phyloP scores from a whole-genome alignment of 2,888 invertebrate species.

The Dasysyrphus tricinctus region DNA sequence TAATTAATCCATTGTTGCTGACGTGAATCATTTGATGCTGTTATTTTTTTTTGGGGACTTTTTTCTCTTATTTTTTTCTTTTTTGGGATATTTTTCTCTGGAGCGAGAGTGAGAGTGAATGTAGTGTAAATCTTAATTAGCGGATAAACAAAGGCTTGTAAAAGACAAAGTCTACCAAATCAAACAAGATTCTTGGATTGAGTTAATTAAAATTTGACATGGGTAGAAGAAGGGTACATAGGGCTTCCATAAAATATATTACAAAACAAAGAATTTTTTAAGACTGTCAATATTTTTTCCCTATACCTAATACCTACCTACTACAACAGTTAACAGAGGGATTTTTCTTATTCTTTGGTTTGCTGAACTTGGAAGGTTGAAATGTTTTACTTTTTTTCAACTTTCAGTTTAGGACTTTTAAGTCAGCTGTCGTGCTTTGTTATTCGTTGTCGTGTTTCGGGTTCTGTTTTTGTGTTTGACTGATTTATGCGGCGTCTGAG shows the following conservation, averaged over 20 bases:
- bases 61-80: conserved; percentile 8
- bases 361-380: conserved; percentile 28
- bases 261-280: conserved; percentile 17
- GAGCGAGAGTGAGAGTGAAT: conserved; percentile 28
- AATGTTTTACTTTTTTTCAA: neutral
- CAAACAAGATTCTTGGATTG: conserved; percentile 41
- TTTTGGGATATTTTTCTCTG: neutral
- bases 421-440: conserved; percentile 31
- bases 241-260: conserved; percentile 7
- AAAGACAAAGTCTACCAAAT: conserved; percentile 30
- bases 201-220: conserved; percentile 55
- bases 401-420: conserved; percentile 28
- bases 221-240: conserved; percentile 13
- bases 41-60: conserved; percentile 36
- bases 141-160: conserved; percentile 44
- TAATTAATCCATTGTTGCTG: conserved; percentile 66
- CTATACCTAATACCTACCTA: neutral
- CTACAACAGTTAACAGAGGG: neutral
- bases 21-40: conserved; percentile 63
- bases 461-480: conserved; percentile 21
- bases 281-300: conserved; percentile 37
- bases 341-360: conserved; percentile 28
- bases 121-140: conserved; percentile 55
- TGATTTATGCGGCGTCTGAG: conserved; percentile 35
- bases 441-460: conserved; percentile 10